Conservation (phyloP, 2,888 invertebrate species). For the Campaea margaritaria region DNA sequence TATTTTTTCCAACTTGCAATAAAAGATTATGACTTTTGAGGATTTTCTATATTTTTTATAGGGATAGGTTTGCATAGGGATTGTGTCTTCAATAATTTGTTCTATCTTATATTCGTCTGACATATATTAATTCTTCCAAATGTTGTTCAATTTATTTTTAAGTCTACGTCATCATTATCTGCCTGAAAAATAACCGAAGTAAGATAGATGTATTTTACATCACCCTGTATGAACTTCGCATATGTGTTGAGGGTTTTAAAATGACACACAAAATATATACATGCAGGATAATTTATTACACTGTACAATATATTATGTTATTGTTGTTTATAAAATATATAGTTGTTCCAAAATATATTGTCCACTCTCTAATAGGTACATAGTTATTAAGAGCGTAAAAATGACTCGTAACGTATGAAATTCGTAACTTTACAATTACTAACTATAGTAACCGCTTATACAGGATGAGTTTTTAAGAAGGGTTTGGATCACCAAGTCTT, state of each 20-base stretch:
- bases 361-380: slow-evolving; percentile 71
- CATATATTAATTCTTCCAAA: too few species aligned
- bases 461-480: not conserved
- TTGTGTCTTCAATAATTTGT: too few species aligned
- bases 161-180: too few species aligned
- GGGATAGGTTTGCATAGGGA: too few species aligned
- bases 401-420: slow-evolving; percentile 68
- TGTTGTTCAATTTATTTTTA: too few species aligned
- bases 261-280: slow-evolving; percentile 50
- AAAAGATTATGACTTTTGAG: too few species aligned
- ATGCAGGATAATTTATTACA: slow-evolving; percentile 85
- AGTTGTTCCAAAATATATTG: slow-evolving; percentile 83
- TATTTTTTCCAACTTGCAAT: too few species aligned
- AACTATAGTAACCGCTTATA: slow-evolving; percentile 7
- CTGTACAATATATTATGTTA: slow-evolving; percentile 80
- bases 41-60: too few species aligned
- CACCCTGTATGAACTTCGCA: too few species aligned
- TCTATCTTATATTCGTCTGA: too few species aligned
- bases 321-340: slow-evolving; percentile 84
- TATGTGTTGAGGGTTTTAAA: not conserved
- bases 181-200: too few species aligned
- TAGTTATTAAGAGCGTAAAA: slow-evolving; percentile 66
- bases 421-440: slow-evolving; percentile 56
- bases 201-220: too few species aligned
- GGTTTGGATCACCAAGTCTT: not conserved